phyloP scores from a whole-genome alignment of 2,797 vertebrate genomes.

The Xenopus petersii region DNA sequence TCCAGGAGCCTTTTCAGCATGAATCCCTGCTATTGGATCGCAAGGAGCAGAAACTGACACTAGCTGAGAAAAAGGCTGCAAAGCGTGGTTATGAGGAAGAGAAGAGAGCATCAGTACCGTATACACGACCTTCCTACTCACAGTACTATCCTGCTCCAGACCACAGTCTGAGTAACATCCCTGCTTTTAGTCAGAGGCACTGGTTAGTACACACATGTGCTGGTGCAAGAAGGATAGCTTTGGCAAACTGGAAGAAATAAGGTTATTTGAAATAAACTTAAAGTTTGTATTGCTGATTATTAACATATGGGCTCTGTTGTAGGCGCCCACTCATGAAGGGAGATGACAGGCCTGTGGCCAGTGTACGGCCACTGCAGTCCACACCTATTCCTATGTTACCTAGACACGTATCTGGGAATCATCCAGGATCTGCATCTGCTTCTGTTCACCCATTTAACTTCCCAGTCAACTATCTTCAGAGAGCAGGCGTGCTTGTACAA shows the following conservation, averaged over 20 bases:
- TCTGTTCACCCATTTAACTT: constrained; percentile 82
- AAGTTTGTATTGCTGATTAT: too few species aligned
- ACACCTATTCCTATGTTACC: constrained; percentile 99
- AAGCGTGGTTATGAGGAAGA: constrained; percentile 98
- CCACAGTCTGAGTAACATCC: constrained; percentile 85
- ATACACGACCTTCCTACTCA: constrained; percentile 91
- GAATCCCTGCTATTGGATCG: constrained; percentile 94
- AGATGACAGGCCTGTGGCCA: constrained; percentile 94
- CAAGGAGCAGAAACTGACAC: constrained; percentile 95
- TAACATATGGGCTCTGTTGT: neutral
- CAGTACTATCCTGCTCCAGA: constrained; percentile 95
- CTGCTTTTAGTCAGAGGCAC: constrained; percentile 92
- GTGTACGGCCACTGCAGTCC: constrained; percentile 92
- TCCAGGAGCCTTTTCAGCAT: constrained; percentile 91
- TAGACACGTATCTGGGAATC: constrained; percentile 80
- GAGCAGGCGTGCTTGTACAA: constrained; percentile 93
- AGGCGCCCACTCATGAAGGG: constrained; percentile 84
- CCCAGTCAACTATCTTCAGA: constrained; percentile 92
- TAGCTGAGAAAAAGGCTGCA: constrained; percentile 96
- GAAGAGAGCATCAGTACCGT: constrained; percentile 93
- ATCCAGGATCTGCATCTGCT: constrained; percentile 68
- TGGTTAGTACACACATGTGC: constrained; percentile 71
- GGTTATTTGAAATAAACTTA: too few species aligned
- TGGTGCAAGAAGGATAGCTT: neutral
- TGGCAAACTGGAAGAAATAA: too few species aligned